Conservation (phyloP, 2,888 invertebrate genomes). For the Mystacides longicornis region DNA sequence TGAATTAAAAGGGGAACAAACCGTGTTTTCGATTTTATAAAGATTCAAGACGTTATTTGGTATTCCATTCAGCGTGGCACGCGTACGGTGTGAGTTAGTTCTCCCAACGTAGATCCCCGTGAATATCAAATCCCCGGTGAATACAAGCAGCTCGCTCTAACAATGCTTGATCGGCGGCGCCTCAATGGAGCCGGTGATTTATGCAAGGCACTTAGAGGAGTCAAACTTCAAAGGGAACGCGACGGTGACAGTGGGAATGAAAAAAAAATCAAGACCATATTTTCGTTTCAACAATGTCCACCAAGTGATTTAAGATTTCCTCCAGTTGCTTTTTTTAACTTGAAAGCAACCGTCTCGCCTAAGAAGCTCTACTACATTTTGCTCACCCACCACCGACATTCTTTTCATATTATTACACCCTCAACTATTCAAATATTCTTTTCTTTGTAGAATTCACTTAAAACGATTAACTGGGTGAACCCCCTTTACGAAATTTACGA, state of each 20-base stretch:
- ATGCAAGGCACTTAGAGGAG: slow-evolving; percentile 17
- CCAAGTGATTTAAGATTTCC: slow-evolving; percentile 11
- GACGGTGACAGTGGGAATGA: slow-evolving; percentile 10
- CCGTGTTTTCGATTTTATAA: no score
- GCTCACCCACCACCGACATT: no score
- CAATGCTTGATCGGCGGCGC: slow-evolving; percentile 10
- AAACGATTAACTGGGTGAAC: no score
- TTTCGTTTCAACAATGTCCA: slow-evolving; percentile 12
- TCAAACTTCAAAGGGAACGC: slow-evolving; percentile 14
- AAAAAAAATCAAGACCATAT: slow-evolving; percentile 16
- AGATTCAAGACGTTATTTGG: not conserved
- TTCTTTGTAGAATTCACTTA: no score
- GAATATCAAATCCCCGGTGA: slow-evolving; percentile 7
- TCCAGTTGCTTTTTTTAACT: not conserved
- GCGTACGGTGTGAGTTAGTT: not conserved
- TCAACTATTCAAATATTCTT: no score
- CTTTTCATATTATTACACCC: no score
- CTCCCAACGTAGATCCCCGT: not conserved
- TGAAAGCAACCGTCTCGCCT: no score
- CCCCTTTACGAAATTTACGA: no score
- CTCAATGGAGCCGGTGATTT: slow-evolving; percentile 16
- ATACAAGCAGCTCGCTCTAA: slow-evolving; percentile 6
- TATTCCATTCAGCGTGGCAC: not conserved
- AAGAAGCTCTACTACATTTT: no score
- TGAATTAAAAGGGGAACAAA: no score